Evolutionary conservation across 2,797 vertebrate genomes (phyloP).

Genomic region (Silurus aristotelis): DNA sequence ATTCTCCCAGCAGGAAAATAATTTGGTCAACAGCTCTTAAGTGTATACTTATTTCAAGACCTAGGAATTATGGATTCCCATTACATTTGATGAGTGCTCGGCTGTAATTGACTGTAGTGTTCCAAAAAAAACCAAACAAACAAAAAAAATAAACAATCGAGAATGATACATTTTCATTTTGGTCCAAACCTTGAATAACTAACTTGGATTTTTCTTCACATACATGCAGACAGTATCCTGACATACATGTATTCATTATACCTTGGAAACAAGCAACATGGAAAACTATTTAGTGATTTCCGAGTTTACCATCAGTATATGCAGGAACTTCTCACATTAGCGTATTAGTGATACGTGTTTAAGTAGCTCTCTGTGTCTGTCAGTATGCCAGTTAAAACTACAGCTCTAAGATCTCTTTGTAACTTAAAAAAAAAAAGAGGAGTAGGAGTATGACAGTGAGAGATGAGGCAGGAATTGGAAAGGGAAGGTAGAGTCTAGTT

Average conservation of each 20-base stretch:
- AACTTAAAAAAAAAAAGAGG: not conserved
- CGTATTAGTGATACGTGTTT: conserved; percentile 15
- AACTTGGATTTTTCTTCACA: not conserved
- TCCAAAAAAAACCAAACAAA: not conserved
- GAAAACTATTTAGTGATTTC: not conserved
- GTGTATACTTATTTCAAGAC: conserved; percentile 35
- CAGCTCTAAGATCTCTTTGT: conserved; percentile 20
- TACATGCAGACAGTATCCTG: not conserved
- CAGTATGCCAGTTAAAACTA: conserved; percentile 28
- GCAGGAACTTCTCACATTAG: not conserved
- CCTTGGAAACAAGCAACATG: not conserved
- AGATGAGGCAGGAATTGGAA: conserved; percentile 26
- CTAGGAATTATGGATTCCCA: conserved; percentile 21
- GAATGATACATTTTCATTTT: conserved; percentile 4
- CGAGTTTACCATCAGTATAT: not conserved
- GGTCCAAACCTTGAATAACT: not conserved
- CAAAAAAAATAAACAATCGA: not conserved
- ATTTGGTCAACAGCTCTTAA: conserved; percentile 39
- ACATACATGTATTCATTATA: not conserved
- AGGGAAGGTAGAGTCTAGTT: conserved; percentile 47
- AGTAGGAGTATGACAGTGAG: not conserved
- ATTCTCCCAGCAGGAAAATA: conserved; percentile 36
- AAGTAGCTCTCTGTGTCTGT: conserved; percentile 28
- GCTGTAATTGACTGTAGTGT: conserved; percentile 25
- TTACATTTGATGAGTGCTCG: conserved; percentile 20